These are phyloP conservation scores for Adelphocoris suturalis DNA, from an alignment of 2,888 invertebrate genomes.

Conservation along the genomic window DNA sequence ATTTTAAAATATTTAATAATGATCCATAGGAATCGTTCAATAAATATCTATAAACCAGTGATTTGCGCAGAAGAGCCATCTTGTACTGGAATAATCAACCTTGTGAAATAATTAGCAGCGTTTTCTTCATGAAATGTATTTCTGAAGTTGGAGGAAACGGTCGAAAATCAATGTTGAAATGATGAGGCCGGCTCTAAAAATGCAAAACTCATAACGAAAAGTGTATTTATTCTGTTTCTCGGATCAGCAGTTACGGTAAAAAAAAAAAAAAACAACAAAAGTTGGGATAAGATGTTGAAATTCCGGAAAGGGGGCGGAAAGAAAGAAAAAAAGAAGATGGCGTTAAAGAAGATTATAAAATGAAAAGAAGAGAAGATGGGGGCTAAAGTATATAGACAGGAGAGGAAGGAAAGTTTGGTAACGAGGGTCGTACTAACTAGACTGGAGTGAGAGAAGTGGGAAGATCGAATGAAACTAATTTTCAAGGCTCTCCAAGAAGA, in stretches of 20 bases:
- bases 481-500: constrained; percentile 53
- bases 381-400: constrained; percentile 12
- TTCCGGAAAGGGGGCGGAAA: not conserved
- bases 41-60: too few relatives aligned
- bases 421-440: constrained; percentile 61
- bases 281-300: not conserved
- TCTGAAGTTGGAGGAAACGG: not conserved
- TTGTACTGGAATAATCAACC: too few relatives aligned
- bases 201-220: not conserved
- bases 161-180: not conserved
- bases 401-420: constrained; percentile 62
- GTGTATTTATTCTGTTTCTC: not conserved
- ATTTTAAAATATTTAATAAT: too few relatives aligned
- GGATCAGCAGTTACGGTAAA: not conserved
- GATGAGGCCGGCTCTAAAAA: not conserved
- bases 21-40: too few relatives aligned
- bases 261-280: constrained; percentile 14
- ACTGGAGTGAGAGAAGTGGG: constrained; percentile 62
- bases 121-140: too few relatives aligned
- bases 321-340: constrained; percentile 12
- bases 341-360: constrained; percentile 30
- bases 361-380: not conserved
- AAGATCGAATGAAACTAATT: constrained; percentile 71
- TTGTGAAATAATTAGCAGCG: too few relatives aligned
- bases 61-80: too few relatives aligned